Evolutionary conservation across 2,888 invertebrate species (phyloP).

Genomic region (Troilus luridus): DNA sequence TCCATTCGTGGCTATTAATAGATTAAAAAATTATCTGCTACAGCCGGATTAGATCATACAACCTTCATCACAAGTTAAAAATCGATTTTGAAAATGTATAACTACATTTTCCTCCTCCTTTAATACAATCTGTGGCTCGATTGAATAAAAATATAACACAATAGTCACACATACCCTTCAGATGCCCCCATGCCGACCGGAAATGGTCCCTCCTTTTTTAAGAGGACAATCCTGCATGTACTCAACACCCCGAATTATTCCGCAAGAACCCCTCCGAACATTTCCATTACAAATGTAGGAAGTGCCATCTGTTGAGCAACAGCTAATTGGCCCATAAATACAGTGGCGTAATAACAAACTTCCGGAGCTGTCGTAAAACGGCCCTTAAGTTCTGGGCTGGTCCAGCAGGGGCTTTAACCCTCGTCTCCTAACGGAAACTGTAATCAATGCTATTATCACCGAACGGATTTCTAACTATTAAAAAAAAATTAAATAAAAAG

Average conservation of each 20-base stretch:
- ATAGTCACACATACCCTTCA: not conserved
- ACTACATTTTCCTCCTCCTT: not conserved
- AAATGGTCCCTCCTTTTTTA: not conserved
- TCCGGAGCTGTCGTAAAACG: conserved; percentile 37
- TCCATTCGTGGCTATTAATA: no score
- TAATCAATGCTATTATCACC: not conserved
- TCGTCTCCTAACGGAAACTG: not conserved
- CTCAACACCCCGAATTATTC: not conserved
- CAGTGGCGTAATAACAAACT: conserved; percentile 33
- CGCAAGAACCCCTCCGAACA: not conserved
- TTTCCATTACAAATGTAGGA: conserved; percentile 45
- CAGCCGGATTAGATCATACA: no score
- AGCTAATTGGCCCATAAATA: conserved; percentile 40
- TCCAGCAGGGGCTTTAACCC: conserved; percentile 16
- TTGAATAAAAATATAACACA: not conserved
- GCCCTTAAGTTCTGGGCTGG: not conserved
- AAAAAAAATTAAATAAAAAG: not conserved
- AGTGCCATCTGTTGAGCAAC: conserved; percentile 38
- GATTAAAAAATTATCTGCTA: no score
- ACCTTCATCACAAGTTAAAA: no score
- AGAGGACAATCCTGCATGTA: conserved; percentile 3
- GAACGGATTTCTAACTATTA: not conserved
- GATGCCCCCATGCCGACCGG: not conserved
- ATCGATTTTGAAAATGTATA: no score
- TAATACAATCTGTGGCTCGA: not conserved